Evolutionary conservation across 2,888 invertebrate species (phyloP), one percentile per base, ranked within the genome.

Genomic region (Oxytorus armatus): DNA sequence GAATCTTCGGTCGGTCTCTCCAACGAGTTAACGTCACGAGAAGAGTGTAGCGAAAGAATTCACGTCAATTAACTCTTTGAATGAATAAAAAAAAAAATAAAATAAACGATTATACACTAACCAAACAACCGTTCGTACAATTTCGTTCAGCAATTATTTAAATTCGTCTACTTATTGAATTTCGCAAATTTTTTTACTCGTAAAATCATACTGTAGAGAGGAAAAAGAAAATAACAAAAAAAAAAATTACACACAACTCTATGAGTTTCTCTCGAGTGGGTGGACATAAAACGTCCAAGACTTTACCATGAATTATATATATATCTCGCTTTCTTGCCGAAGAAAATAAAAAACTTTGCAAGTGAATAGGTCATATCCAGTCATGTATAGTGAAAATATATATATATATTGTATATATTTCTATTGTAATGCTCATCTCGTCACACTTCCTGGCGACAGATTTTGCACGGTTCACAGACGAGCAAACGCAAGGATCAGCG

Each of bases 381-480:
- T 36, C n/a, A 42, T 39, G 55, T 25, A 39, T 42, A 8, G 25
- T 16, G 29, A 8, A 29, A 18, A 29, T 29, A 44, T 14, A 65
- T 21, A 51, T 47, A 21, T 23, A 14, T 66, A 66, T 66, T 29
- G 18, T 42, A 44, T 8, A 65, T 18, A 49, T 44, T 8, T 23
- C 10, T 66, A 66, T 66, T 39, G 51, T 23, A 66, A 51, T 21
- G 66, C 21, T 36, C 66, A 57, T 69, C 29, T 66, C 53, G 79
- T 76, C 72, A 66, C 72, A 78, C 61, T 78, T 78, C 70, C 72
- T 75, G 72, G 68, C 47, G 76, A 63, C 49, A 44, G 65, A 74
- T 79, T 74, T 66, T 69, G 59, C 79, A 77, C 70, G 82, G 74
- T 79, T 51, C 44, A 21, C 39, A 39, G 59, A 66, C 75, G 51